A percentile compares a stretch with the other conserved stretches of the same genome.
Evolutionary conservation across 2,888 invertebrate genomes (phyloP).

Genomic region (Perithous albicinctus): DNA sequence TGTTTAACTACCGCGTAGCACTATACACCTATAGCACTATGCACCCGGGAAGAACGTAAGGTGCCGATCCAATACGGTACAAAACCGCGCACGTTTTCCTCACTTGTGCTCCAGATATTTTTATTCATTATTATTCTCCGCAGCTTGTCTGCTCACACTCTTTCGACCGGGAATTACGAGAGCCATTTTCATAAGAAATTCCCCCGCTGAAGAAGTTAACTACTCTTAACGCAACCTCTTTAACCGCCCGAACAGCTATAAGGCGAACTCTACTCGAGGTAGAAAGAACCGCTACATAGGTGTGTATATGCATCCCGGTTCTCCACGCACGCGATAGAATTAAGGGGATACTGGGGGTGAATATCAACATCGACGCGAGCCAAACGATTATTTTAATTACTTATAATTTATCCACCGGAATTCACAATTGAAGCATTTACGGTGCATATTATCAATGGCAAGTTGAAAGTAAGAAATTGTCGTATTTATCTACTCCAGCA

Average conservation of each 20-base stretch:
- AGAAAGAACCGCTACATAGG: constrained; percentile 11
- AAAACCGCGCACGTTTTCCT: constrained; percentile 55
- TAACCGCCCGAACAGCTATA: neutral
- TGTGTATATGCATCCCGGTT: constrained; percentile 16
- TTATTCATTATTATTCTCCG: constrained; percentile 29
- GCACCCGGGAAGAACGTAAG: constrained; percentile 42
- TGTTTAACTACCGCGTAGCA: constrained; percentile 47
- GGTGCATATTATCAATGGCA: no score
- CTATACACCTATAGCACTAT: constrained; percentile 54
- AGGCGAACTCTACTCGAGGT: neutral
- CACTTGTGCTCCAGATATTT: constrained; percentile 49
- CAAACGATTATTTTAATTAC: no score
- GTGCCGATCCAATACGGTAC: constrained; percentile 61
- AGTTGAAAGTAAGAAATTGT: no score
- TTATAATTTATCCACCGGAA: no score
- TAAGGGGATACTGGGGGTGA: no score
- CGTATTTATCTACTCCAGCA: neutral
- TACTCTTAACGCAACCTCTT: constrained; percentile 44
- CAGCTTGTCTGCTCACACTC: constrained; percentile 52
- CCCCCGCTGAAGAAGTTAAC: constrained; percentile 48
- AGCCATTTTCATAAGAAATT: constrained; percentile 66
- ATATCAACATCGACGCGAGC: no score
- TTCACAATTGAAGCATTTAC: no score
- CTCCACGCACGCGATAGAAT: constrained; percentile 18
- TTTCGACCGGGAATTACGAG: constrained; percentile 69